Conservation (phyloP, 2,113 vertebrate species). For the Dinomys branickii region DNA sequence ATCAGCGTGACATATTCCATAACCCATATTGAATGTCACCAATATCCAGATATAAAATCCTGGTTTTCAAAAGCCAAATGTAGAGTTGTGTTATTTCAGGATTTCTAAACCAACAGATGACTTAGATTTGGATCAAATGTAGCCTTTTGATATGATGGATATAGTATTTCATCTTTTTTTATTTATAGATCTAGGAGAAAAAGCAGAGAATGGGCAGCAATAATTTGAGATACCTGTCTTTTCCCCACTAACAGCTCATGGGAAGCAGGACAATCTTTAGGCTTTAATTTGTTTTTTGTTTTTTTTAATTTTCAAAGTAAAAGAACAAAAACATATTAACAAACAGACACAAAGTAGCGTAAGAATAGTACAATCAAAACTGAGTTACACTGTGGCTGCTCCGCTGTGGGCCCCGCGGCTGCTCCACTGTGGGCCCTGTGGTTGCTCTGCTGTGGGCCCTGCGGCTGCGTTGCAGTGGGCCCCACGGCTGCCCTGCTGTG, state of each 20-base stretch:
- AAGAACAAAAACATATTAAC: no score
- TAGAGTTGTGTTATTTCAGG: neutral
- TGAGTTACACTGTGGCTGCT: no score
- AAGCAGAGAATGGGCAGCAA: neutral
- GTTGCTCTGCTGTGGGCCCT: no score
- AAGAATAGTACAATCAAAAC: no score
- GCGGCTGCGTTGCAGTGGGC: no score
- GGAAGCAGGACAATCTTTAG: neutral
- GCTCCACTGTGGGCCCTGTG: no score
- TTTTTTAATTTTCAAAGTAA: no score
- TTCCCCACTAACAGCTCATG: neutral
- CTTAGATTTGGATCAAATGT: neutral
- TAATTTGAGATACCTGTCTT: neutral
- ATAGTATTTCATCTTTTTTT: slow-evolving; percentile 35
- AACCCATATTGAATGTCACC: neutral
- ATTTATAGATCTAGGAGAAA: neutral
- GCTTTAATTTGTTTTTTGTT: neutral
- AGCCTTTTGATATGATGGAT: slow-evolving; percentile 63
- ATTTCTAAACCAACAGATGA: neutral
- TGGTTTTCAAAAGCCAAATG: neutral
- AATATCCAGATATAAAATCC: slow-evolving; percentile 35
- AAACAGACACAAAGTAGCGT: no score
- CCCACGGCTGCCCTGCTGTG: no score
- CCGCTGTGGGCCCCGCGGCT: no score
- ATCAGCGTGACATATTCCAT: neutral